Evolutionary conservation across 1,140 invertebrate genomes (phyloP), one percentile per base, ranked within the genome.

Genomic region (Thalassaphorura encarpata): DNA sequence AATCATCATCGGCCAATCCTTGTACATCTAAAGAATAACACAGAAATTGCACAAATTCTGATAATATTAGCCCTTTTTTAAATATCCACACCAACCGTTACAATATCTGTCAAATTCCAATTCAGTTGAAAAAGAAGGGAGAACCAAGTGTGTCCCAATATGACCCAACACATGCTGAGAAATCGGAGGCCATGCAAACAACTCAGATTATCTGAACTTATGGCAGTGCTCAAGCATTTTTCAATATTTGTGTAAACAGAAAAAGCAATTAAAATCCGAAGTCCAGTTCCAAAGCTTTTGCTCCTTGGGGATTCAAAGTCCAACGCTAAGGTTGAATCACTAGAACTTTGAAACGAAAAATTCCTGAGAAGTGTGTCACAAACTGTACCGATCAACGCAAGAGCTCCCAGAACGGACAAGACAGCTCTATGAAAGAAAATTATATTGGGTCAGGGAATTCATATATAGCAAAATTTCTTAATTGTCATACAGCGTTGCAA

Each of bases 131-230:
- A 27, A 3, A 23, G 4, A 15, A 49, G 16, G 16, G 36, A 18
- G 4, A 13, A 28, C 52, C 46, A 72, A n/a, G 70, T 69, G 59
- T 78, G 76, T 1, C 72, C 75, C 2, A 76, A 60, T 21, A 78
- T 68, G 11, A 78, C 72, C 76, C 76, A 78, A 1, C 67, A 66
- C 68, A 75, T 76, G 48, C 71, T 72, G 16, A 77, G 47, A 27
- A 76, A 73, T 11, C 72, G 54, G 24, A 73, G 66, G 8, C 72
- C 71, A 53, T 73, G 66, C 16, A 74, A 26, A 53, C 66, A 68
- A 15, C 52, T 45, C 8, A 6, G 6, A 43, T 57, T 61, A 13
- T 60, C 63, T 11, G 47, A 52, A 5, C 45, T 27, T 6, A 61
- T 52, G 16, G 61, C 63, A 2, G 68, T 70, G 23, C 58, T 66